These are phyloP conservation scores for Tenthredo scrophulariae DNA, from an alignment of 2,888 invertebrate genomes.

Conservation along the genomic window DNA sequence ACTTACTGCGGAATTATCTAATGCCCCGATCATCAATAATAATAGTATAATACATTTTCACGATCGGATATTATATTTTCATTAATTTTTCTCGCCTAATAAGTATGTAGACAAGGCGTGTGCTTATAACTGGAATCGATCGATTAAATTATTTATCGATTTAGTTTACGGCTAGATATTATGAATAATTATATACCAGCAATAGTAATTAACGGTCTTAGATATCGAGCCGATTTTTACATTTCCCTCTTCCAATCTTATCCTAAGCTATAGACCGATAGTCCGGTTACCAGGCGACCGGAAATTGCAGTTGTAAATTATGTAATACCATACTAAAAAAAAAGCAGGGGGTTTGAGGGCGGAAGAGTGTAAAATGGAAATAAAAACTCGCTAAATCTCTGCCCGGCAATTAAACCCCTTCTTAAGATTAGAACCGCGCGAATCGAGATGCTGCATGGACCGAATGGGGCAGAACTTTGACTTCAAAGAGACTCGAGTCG, in stretches of 20 bases:
- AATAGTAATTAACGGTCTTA: no score
- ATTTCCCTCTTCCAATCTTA: no score
- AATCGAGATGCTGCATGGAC: constrained; percentile 16
- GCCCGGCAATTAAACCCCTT: constrained; percentile 60
- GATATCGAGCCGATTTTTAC: no score
- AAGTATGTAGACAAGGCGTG: neutral
- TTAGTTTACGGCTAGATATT: no score
- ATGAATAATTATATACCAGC: no score
- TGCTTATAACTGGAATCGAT: constrained; percentile 13
- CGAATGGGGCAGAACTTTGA: neutral
- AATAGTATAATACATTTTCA: neutral
- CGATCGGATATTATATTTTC: constrained; percentile 56
- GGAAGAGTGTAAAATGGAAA: neutral
- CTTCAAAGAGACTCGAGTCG: no score
- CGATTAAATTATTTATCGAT: no score
- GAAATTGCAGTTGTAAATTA: constrained; percentile 50
- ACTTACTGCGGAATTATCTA: constrained; percentile 26
- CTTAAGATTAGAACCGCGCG: constrained; percentile 56
- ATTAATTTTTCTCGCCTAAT: constrained; percentile 56
- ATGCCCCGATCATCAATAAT: constrained; percentile 26
- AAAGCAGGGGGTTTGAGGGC: constrained; percentile 47
- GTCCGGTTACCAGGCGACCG: neutral
- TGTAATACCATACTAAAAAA: neutral
- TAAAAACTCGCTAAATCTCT: constrained; percentile 56
- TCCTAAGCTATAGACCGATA: no score